Base-by-base conservation (phyloP, 1,140 invertebrate genomes). In the Ostrea edulis region DNA sequence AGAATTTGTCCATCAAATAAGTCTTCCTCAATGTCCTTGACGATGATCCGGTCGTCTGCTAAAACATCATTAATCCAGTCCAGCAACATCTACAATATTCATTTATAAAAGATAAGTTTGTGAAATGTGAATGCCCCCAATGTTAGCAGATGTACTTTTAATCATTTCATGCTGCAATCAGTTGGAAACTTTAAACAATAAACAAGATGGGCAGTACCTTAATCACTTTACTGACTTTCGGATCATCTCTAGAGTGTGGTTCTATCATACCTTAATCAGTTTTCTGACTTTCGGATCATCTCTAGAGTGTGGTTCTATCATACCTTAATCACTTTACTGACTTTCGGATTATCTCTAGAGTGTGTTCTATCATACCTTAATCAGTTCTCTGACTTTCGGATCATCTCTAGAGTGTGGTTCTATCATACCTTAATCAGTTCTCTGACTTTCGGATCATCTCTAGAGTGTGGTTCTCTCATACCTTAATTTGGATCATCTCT, bases 41-140 rank as follows among this genome's bases (percentile, higher is more conserved):
- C 98, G 93, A 99, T 99, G 86, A 99, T 99, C 92, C 99, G 96
- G 91, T 99, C 98, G 91, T 97, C 96, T 0, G 98, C 98, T n/a
- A 99, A 95, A 94, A 99, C 99, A 95, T 99, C 98, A 95, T 99
- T 99, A 55, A 99, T 98, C 99, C 98, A 99, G 90, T 99, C 98
- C 89, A 99, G 97, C n/a, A 99, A 95, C 81, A 99, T 97, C 94
- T 94, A n/a, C n/a, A 44, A 82, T 44, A 81, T 81, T 44, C 35
- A 44, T 44, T 44, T 5, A 44, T 44, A 1, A 44, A 44, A 44
- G 35, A 44, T 44, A 5, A 44, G 35, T 44, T 44, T 44, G 35
- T 44, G 35, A 44, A 44, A 44, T 44, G 35, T 44, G 35, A 44
- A 44, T 44, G 5, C 5, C 35, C 35, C 35, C 35, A 44, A 44